phyloP scores from a whole-genome alignment of 2,113 vertebrate species.

The Podarcis muralis region DNA sequence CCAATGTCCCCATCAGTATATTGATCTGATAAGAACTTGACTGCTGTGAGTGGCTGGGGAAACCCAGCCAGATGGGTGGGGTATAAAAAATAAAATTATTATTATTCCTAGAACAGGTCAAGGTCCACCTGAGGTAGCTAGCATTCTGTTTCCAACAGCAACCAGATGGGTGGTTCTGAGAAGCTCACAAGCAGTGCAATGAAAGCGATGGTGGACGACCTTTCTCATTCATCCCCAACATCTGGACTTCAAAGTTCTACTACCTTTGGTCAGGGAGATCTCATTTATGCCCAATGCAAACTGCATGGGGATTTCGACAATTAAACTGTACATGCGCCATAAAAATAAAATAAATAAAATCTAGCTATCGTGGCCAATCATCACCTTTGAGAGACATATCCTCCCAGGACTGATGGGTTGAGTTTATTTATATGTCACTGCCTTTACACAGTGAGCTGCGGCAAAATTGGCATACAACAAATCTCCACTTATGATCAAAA shows the following conservation, averaged over 20 bases:
- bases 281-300: not conserved
- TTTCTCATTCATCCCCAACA: too few relatives aligned
- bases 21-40: not conserved
- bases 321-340: not conserved
- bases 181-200: not conserved
- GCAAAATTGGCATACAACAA: too few relatives aligned
- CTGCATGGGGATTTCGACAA: not conserved
- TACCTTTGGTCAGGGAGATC: not conserved
- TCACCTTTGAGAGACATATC: not conserved
- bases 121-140: not conserved
- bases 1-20: not conserved
- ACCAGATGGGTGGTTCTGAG: not conserved
- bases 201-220: not conserved
- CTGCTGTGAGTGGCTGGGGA: too few relatives aligned
- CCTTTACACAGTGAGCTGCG: too few relatives aligned
- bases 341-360: too few relatives aligned
- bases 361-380: not conserved
- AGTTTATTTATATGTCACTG: too few relatives aligned
- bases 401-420: too few relatives aligned
- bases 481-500: too few relatives aligned
- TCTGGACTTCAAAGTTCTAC: not conserved
- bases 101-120: not conserved
- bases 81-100: too few relatives aligned
- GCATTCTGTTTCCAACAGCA: not conserved
- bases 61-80: too few relatives aligned